Conservation (phyloP, 2,888 invertebrate species). For the Sesamia inferens region DNA sequence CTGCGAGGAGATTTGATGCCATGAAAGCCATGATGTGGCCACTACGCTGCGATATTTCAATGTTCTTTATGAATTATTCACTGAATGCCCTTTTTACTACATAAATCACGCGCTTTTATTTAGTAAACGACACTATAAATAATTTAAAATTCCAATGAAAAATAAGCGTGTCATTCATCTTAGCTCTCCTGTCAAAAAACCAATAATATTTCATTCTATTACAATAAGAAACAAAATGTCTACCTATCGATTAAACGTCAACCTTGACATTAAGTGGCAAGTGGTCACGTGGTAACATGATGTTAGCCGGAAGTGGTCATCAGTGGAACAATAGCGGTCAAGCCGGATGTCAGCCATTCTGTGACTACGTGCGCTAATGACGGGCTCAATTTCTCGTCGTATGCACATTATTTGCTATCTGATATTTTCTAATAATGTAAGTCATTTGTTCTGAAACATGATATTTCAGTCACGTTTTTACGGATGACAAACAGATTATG, state of each 20-base stretch:
- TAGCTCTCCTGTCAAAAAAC: no score
- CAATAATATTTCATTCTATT: conserved; percentile 11
- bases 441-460: conserved; percentile 21
- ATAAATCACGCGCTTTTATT: no score
- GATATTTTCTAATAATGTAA: conserved; percentile 36
- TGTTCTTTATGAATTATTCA: no score
- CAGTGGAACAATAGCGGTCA: conserved; percentile 61
- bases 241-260: conserved; percentile 50
- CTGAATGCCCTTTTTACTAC: no score
- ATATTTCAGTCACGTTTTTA: conserved; percentile 28
- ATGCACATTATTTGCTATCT: conserved; percentile 42
- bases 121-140: no score
- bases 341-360: conserved; percentile 62
- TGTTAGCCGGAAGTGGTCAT: conserved; percentile 62
- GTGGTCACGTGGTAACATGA: conserved; percentile 50
- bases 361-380: conserved; percentile 49
- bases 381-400: conserved; percentile 58
- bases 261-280: conserved; percentile 61
- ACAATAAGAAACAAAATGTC: conserved; percentile 22
- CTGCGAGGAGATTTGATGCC: no score
- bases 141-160: no score
- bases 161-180: no score
- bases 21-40: no score
- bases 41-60: no score
- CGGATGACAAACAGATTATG: neutral